Evolutionary conservation across 2,888 invertebrate species (phyloP), one percentile per base, ranked within the genome.

Genomic region (Drosophila stalkeri): DNA sequence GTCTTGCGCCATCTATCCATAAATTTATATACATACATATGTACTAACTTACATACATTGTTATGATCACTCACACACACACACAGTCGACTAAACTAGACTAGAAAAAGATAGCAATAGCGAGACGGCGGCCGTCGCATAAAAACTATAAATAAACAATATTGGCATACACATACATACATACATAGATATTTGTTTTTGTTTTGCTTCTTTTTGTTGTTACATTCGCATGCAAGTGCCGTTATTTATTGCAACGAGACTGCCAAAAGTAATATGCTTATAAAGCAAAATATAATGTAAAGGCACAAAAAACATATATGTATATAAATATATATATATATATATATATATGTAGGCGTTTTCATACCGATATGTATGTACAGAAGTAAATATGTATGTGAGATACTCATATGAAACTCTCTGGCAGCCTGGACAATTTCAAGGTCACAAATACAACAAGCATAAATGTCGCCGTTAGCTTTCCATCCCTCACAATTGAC

Each of bases 141-240:
- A 55, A 62, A 56, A 74, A 73, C 65, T 80, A 80, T 63, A 72
- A 75, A 75, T 72, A 80, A 70, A 74, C 35, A 61, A 44, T 49
- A 46, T 23, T 51, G 31, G 18, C 55, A 18, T 43, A 27, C 52
- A 18, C 39, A 33, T 66, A 20, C 23, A 37, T 56, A 27, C 31
- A 33, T 33, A 20, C 14, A 20, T 18, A 18, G 16, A 33, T 47
- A 41, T 52, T 67, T 57, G 57, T 44, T 56, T 66, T 56, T 66
- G 35, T 67, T 56, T 43, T 35, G 47, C 18, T 67, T 46, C 47
- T 37, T 37, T 41, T 66, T 47, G 9, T 35, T 47, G 12, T 33
- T n/a, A 47, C 41, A 67, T 66, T 65, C 39, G 66, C 12, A 39
- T 39, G 16, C n/a, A 63, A 37, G 46, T 35, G 47, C 23, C 35